A percentile compares a stretch with the other conserved stretches of the same genome.
These are phyloP conservation scores for Cromileptes altivelis DNA, from an alignment of 2,113 vertebrate species.

Conservation along the genomic window DNA sequence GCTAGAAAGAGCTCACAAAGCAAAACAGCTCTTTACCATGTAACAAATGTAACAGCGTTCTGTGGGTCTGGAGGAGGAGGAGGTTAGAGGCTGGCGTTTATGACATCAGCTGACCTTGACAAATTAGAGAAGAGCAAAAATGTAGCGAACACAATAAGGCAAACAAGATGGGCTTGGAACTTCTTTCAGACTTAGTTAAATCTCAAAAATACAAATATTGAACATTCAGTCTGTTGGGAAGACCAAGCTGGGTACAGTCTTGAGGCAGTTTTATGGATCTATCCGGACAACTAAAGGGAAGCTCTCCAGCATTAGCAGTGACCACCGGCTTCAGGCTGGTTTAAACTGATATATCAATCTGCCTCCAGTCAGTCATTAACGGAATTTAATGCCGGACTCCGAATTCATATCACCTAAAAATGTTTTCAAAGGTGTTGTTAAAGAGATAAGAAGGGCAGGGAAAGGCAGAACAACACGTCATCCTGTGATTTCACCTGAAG, in stretches of 20 bases:
- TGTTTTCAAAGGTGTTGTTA: constrained; percentile 1
- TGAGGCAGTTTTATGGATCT: neutral
- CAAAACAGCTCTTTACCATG: neutral
- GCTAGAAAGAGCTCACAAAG: neutral
- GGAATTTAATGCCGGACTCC: neutral
- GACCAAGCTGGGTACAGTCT: neutral
- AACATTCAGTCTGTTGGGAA: neutral
- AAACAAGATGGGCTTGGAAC: too few relatives aligned
- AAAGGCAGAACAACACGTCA: neutral
- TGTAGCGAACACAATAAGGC: too few relatives aligned
- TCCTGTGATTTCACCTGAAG: neutral
- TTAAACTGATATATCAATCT: neutral
- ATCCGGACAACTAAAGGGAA: neutral
- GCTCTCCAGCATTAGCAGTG: neutral
- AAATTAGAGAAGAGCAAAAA: too few relatives aligned
- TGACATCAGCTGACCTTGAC: too few relatives aligned
- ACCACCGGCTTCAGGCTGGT: neutral
- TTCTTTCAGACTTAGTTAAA: too few relatives aligned
- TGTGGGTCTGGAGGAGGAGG: neutral
- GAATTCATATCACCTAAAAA: neutral
- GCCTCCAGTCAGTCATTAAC: neutral
- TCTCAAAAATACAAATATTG: too few relatives aligned
- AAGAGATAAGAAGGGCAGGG: neutral
- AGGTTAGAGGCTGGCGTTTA: too few relatives aligned
- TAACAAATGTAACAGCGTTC: neutral